Conservation (phyloP, 2,113 vertebrate species). For the Sitta europaea region DNA sequence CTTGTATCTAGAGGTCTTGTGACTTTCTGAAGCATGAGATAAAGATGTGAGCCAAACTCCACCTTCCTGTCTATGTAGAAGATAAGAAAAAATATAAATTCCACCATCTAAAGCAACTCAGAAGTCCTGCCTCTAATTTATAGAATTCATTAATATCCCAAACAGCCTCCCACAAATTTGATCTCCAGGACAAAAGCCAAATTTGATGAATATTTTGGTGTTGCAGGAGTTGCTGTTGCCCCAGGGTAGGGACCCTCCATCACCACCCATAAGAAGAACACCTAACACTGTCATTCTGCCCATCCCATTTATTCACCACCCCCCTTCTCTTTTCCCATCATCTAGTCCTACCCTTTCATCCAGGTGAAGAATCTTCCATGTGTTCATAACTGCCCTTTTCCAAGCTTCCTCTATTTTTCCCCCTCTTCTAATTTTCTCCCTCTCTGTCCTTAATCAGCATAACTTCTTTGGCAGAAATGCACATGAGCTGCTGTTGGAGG, state of each 20-base stretch:
- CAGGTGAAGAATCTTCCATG: accelerated
- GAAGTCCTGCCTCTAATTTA: no score
- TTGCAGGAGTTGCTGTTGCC: neutral
- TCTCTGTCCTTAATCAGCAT: neutral
- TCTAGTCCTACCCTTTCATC: neutral
- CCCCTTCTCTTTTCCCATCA: neutral
- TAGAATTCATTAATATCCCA: no score
- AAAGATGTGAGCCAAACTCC: no score
- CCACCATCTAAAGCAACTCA: no score
- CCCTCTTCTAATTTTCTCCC: neutral
- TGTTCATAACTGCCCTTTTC: neutral
- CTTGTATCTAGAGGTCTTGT: no score
- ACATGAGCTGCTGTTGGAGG: neutral
- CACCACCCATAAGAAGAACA: neutral
- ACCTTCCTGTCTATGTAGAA: no score
- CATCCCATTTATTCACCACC: neutral
- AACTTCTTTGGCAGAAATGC: neutral
- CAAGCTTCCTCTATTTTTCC: neutral
- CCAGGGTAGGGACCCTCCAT: neutral
- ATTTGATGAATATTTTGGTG: neutral
- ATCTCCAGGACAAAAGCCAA: accelerated
- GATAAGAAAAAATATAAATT: no score
- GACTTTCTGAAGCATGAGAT: no score
- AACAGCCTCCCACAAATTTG: neutral
- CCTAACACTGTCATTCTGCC: neutral